Base-by-base conservation (phyloP, 2,888 invertebrate species). In the Acrobasis suavella region DNA sequence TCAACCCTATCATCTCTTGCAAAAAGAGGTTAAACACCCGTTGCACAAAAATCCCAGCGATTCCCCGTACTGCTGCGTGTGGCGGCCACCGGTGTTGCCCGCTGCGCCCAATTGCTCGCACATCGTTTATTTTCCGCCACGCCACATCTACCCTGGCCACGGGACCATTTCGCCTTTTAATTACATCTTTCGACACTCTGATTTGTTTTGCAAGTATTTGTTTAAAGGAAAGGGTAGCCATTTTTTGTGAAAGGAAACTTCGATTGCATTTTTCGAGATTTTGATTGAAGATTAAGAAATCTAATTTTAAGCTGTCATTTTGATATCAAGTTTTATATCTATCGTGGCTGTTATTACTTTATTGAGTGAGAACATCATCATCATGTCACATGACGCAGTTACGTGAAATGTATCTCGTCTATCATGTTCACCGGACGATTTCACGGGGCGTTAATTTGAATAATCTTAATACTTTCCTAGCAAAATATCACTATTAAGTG, bases 81-180 rank as follows among this genome's bases (percentile, higher is more conserved):
- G 85, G 81, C 76, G 79, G 75, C 80, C 78, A 65, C 78, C 76
- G 69, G 81, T 76, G 83, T 78, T 74, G 72, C 67, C 68, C 75
- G 85, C 69, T 74, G 69, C 86, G 88, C 78, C 75, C 87, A 83
- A 89, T 91, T 84, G 83, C 80, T 67, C 68, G 60, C 65, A 55
- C 55, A 55, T 55, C 60, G 58, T 67, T 67, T 65, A 64, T 67
- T 67, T 66, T 52, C 65, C 62, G 70, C 69, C 76, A 77, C 78
- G 81, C 74, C 73, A 76, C 87, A 83, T 87, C 78, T 81, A 76
- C 74, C 73, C 69, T 71, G 72, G 74, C 77, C 72, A 72, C 75
- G 72, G 72, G 50, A 58, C 65, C 54, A 58, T 59, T 62, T 64
- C 60, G 61, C 62, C 69, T 77, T 77, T 83, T 87, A 88, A 88